Percentiles rank a stretch among this genome's conserved stretches.
These are phyloP conservation scores for Rhabdomys dilectus DNA, from an alignment of 2,113 vertebrate genomes.

Conservation along the genomic window DNA sequence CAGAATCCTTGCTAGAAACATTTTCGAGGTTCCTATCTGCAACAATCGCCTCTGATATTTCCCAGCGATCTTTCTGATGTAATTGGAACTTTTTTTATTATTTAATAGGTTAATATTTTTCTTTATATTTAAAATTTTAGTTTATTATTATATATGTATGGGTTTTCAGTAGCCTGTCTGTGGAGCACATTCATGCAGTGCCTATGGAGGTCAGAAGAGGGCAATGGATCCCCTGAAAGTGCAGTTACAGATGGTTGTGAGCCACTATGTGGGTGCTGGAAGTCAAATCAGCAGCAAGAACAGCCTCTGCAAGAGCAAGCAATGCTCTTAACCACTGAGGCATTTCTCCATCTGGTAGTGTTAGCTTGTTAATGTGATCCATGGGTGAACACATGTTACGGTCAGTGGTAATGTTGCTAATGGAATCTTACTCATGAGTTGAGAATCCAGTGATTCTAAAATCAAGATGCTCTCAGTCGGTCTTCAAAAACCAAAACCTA, in stretches of 20 bases:
- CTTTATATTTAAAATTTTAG: neutral
- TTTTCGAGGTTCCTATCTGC: neutral
- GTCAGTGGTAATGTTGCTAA: neutral
- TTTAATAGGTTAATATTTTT: neutral
- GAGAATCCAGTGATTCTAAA: constrained; percentile 31
- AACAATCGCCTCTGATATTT: neutral
- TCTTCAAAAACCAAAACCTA: constrained; percentile 28
- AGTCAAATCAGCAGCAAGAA: neutral
- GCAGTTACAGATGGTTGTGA: neutral
- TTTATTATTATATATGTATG: neutral
- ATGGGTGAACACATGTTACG: neutral
- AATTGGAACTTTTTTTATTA: neutral
- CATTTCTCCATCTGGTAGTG: neutral
- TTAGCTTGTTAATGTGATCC: neutral
- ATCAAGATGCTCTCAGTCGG: neutral
- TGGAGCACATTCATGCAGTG: neutral
- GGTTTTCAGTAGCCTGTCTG: neutral
- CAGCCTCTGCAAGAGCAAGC: neutral
- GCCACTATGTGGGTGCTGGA: neutral
- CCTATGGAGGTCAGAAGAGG: neutral
- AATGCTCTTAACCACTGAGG: neutral
- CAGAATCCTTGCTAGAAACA: neutral
- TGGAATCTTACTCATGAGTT: neutral
- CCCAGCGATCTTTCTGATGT: neutral
- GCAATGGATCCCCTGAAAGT: neutral